Conservation (phyloP, 2,113 vertebrate genomes). For the Brachionichthys hirsutus region DNA sequence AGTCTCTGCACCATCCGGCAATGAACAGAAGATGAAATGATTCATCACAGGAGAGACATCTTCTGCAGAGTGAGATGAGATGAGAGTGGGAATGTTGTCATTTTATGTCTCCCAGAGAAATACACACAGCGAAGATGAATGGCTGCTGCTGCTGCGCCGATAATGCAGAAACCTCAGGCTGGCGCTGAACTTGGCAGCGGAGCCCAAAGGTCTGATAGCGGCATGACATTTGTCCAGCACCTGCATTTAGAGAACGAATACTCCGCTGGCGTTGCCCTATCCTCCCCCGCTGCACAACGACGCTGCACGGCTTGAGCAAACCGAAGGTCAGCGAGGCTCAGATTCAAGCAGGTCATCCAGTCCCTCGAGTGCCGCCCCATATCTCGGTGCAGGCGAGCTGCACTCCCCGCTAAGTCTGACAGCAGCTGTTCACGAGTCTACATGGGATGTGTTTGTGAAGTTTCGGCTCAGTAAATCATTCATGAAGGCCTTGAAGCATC, state of each 20-base stretch:
- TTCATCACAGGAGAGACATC: slow-evolving; percentile 68
- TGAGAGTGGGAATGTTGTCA: slow-evolving; percentile 57
- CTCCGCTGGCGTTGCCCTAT: slow-evolving; percentile 6
- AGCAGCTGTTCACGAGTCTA: slow-evolving; percentile 15
- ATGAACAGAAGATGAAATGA: slow-evolving; percentile 64
- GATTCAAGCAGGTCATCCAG: slow-evolving; percentile 23
- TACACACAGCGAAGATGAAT: slow-evolving; percentile 57
- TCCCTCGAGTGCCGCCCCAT: slow-evolving; percentile 27
- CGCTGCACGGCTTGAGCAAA: slow-evolving; percentile 18
- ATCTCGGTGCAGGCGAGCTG: slow-evolving; percentile 19
- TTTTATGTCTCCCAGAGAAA: slow-evolving; percentile 64
- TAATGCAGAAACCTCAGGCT: background rate
- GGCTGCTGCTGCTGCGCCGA: slow-evolving; percentile 29
- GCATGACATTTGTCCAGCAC: slow-evolving; percentile 16
- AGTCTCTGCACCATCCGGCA: slow-evolving; percentile 37
- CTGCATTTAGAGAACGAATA: slow-evolving; percentile 38
- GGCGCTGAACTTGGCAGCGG: slow-evolving; percentile 7
- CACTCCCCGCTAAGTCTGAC: slow-evolving; percentile 3
- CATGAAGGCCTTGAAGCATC: slow-evolving; percentile 36
- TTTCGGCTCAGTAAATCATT: slow-evolving; percentile 28
- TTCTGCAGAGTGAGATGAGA: slow-evolving; percentile 62
- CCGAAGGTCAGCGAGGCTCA: slow-evolving; percentile 44
- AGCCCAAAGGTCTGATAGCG: slow-evolving; percentile 31
- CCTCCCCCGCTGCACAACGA: slow-evolving; percentile 10
- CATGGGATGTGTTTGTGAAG: slow-evolving; percentile 3